These are phyloP conservation scores for Saccostrea glomerata DNA, from an alignment of 1,140 invertebrate genomes.

Conservation along the genomic window DNA sequence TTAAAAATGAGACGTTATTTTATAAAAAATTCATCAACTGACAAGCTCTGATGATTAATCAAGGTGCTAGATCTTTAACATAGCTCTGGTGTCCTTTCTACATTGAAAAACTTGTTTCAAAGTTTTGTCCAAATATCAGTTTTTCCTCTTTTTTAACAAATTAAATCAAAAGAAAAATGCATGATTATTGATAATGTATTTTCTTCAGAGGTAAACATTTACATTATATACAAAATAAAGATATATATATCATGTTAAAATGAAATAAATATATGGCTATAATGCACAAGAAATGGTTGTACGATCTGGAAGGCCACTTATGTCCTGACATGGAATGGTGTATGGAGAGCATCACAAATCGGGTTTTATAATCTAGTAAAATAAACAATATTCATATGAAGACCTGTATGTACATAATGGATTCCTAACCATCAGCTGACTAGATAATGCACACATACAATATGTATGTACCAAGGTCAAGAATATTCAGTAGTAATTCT, in stretches of 20 bases:
- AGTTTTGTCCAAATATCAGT: too few relatives aligned
- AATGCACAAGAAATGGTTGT: constrained; percentile 8
- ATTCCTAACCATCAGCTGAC: neutral
- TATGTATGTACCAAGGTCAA: neutral
- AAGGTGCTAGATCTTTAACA: too few relatives aligned
- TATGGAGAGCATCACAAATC: neutral
- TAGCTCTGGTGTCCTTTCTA: too few relatives aligned
- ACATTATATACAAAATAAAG: constrained; percentile 3
- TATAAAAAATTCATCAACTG: too few relatives aligned
- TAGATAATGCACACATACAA: neutral
- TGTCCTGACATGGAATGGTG: constrained; percentile 11
- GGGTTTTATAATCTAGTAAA: neutral
- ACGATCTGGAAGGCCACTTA: constrained; percentile 2
- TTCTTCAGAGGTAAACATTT: neutral
- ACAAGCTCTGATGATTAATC: too few relatives aligned
- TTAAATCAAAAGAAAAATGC: neutral
- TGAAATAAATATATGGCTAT: constrained; percentile 26
- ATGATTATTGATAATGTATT: neutral
- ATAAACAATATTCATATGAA: neutral
- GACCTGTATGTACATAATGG: neutral
- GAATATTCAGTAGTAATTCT: neutral
- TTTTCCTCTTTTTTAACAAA: too few relatives aligned
- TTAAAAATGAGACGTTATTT: too few relatives aligned
- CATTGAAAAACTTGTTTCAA: too few relatives aligned
- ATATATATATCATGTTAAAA: neutral